Base-by-base conservation (phyloP, 1,140 invertebrate genomes). In the Parapsyche elsis region DNA sequence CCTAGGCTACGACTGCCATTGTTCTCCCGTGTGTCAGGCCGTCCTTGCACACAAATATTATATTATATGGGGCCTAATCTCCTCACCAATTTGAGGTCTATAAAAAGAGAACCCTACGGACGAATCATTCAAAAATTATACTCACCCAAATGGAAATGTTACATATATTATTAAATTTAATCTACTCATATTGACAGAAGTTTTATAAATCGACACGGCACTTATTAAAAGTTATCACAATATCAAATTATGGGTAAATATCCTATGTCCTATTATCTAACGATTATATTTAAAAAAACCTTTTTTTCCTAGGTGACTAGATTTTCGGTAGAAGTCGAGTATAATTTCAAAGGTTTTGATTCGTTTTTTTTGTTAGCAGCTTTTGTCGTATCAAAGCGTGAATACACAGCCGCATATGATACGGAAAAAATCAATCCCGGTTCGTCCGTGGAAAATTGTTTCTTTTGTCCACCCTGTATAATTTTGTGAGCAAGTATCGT, bases 391-490 rank as follows among this genome's bases (percentile, higher is more conserved):
- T 45, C 38, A 73, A 73, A 73, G 71, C 45, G 71, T 73, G 71
- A 73, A 49, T 73, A 67, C 24, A 67, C 38, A 46, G 45, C 71
- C 73, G 46, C 53, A 59, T 30, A 75, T 75, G 73, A 75, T 75
- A 45, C 26, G 53, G 53, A 59, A 75, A 75, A 75, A 75, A 75
- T 49, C 71, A 73, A 73, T 59, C 73, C 46, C 26, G 73, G 73
- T 75, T 53, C 53, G 38, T 46, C 73, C 73, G 44, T 75, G 53
- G 46, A 75, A 75, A 75, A 75, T 75, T 75, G 73, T 38, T 75
- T 75, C 73, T 75, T 75, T 75, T 75, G 73, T 75, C 46, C 73
- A 26, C 71, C 4, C n/a, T 16, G 23, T 46, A 59, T 75, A 75
- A 75, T 75, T 74, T 75, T 46, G 53, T 57, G 53, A 75, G 23